Base-by-base conservation (phyloP, 2,888 invertebrate species). In the Eueremaeus valkanovi region DNA sequence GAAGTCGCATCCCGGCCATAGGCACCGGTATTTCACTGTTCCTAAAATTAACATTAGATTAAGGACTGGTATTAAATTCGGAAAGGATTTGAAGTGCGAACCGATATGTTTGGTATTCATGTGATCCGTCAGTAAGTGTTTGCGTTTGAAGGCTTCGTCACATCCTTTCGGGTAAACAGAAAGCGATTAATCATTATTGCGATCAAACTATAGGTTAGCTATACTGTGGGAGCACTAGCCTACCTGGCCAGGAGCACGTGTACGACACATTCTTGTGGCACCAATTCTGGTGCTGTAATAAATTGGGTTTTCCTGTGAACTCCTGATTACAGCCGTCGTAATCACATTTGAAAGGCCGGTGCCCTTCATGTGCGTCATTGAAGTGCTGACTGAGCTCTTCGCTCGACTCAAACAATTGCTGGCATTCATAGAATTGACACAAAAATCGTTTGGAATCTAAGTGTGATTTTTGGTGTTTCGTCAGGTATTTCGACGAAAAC, bases 1-100 rank as follows among this genome's bases (percentile, higher is more conserved):
- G 58, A 58, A 58, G 27, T 58, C 58, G 27, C 58, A 58, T 2
- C 58, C 58, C 6, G 58, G 58, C 58, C 58, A 58, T 16, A 27
- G 27, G 58, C 31, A 58, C 31, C 29, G 27, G 13, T 31, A 58
- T 58, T 58, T 58, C 27, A 16, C 58, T 21, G 24, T 58, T 31
- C 49, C 49, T 49, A 21, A 27, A 58, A 3, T 21, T 3, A 58
- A 29, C 27, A 58, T 18, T 58, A 9, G 11, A 58, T 27, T 58
- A 29, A 58, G 27, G 3, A 55, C 11, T 21, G 6, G 21, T 21
- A 27, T 55, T 3, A 27, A 29, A 21, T 16, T 21, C 3, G 27
- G 3, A 31, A 29, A 6, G 27, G 27, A 16, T 58, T n/a, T n/a
- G n/a, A n/a, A n/a, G n/a, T 58, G 58, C 58, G 27, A 58, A 58